Evolutionary conservation across 1,140 invertebrate species (phyloP), one percentile per base, ranked within the genome.

Genomic region (Onthophagus taurus): DNA sequence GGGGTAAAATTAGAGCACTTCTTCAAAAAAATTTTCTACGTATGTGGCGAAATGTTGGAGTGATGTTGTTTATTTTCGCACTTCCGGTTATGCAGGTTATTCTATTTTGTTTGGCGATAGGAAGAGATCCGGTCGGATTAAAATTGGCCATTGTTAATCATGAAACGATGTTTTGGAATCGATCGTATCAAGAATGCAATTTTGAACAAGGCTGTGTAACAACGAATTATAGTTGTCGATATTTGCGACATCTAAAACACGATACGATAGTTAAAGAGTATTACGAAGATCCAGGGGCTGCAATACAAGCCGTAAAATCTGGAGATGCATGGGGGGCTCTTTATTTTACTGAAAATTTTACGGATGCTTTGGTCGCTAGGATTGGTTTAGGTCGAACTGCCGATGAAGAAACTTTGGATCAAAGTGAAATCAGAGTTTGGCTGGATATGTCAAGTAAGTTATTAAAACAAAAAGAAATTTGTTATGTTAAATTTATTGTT

Each of bases 81-180:
- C 69, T 97, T 34, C 93, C 93, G 0, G 80, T 91, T 1, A 80
- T 89, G 41, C 90, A 97, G 74, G 92, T 95, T 47, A 75, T 94
- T 18, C 70, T 97, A 4, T 97, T 97, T 70, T 97, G 93, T 67
- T 61, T 94, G 34, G 89, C 92, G 16, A 93, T 97, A 49, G 93
- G 93, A 11, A 81, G 85, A 49, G 86, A 93, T 59, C 92, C 93
- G 0, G 75, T 77, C 26, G 81, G 83, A 13, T 70, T 97, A 2
- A 79, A 78, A 46, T 64, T 97, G 36, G 90, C 83, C 1, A 76
- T 95, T 33, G 83, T 94, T 23, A 93, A 94, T 68, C 68, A 85
- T 45, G 89, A 94, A 67, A 66, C 81, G 51, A 71, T 72, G 44
- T 69, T 64, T 20, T 75, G 72, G 50, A 73, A 71, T 49, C 64